Evolutionary conservation across 30 jellyfish, hydroid and myxozoan genomes (phyloP), one percentile per base, ranked within the genome.

Genomic region (Aurelia aurita): DNA sequence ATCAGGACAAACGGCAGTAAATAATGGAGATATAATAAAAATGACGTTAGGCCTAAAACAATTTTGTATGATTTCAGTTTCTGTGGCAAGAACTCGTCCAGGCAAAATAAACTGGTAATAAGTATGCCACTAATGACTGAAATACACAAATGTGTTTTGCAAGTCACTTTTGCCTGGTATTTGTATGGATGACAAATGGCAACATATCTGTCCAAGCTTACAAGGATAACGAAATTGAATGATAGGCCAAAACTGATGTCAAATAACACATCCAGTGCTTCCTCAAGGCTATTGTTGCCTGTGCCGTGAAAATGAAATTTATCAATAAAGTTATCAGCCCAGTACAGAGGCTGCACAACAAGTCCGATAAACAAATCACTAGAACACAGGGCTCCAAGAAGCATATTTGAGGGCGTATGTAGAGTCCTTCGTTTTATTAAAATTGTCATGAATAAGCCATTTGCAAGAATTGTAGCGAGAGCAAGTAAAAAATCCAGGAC

Each of bases 121-220:
- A 74, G 21, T 19, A 39, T 32, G 47, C 81, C 47, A 16, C 64
- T 23, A 1, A 23, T 15, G 10, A 61, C 32, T 8, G 69, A 46
- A 13, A 44, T 34, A 1, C 29, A 0, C 53, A 77, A 8, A 21
- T 77, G 88, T 11, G 18, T 5, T n/a, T 21, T 58, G 79, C 88
- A 77, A 12, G 88, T 77, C 28, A 67, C 88, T 18, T 18, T 29
- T 26, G 65, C 69, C 16, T 77, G 88, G 79, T 77, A 77, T 72
- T 39, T 54, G 69, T 51, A 77, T 11, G 88, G 88, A 39, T 77
- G 88, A 61, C 88, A 77, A 0, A 77, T 61, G 32, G 88, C 88
- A 13, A 23, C 53, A 31, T 77, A 77, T 44, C 88, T 77, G 26
- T 77, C 88, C 3, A 77, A 29, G 55, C 88, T 77, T 14, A 77